phyloP scores from a whole-genome alignment of 2,113 vertebrate genomes.

The Struthio camelus region DNA sequence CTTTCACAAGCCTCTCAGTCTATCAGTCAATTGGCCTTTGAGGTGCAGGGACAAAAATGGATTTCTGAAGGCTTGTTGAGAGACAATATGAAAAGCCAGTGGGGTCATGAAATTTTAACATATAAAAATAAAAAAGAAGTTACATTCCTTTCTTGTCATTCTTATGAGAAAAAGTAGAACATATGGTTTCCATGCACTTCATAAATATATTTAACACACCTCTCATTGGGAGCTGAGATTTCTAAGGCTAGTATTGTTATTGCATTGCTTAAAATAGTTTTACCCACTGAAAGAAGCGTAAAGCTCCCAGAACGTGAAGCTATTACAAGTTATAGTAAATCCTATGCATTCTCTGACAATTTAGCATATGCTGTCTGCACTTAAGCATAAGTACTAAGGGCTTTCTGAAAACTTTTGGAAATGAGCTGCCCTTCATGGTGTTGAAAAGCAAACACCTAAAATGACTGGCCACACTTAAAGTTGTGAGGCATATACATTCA shows the following conservation, averaged over 20 bases:
- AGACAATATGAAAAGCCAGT: slow-evolving; percentile 48
- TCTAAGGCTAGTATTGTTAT: not conserved
- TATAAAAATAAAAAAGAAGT: not conserved
- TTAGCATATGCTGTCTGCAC: not conserved
- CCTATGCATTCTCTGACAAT: not conserved
- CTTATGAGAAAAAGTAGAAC: slow-evolving; percentile 31
- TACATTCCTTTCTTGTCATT: slow-evolving; percentile 6
- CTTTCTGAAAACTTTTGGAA: not conserved
- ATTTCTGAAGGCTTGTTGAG: slow-evolving; percentile 72
- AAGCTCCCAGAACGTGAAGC: not conserved
- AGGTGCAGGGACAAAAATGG: slow-evolving; percentile 64
- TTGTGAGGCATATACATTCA: not conserved
- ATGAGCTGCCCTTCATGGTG: not conserved
- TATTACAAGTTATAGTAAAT: not conserved
- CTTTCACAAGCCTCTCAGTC: slow-evolving; percentile 70
- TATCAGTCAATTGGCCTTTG: slow-evolving; percentile 71
- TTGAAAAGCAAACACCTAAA: not conserved
- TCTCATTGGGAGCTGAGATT: slow-evolving; percentile 30
- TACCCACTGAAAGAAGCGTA: not conserved
- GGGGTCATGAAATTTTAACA: slow-evolving; percentile 53
- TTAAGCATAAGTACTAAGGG: not conserved
- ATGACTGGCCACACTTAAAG: not conserved
- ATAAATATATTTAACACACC: slow-evolving; percentile 10
- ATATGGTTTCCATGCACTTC: not conserved
- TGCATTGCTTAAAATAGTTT: slow-evolving; percentile 18